These are phyloP conservation scores for Cygnus atratus DNA, from an alignment of 2,113 vertebrate species.

Conservation along the genomic window DNA sequence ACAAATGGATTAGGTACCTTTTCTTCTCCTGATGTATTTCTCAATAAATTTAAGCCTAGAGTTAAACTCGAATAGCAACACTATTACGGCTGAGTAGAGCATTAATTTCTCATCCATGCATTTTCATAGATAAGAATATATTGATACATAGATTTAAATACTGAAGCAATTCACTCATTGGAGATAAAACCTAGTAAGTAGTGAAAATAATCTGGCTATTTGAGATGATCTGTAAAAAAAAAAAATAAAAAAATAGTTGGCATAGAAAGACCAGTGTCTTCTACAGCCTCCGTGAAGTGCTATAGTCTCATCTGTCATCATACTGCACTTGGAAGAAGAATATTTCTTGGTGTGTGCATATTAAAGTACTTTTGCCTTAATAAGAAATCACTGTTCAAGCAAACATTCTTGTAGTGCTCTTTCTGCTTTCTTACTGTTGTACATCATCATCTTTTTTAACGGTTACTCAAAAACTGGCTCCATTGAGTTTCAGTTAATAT, in stretches of 20 bases:
- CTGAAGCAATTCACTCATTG: not conserved
- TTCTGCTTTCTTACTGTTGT: not conserved
- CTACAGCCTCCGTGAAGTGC: not conserved
- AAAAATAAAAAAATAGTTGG: not conserved
- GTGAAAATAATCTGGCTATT: not conserved
- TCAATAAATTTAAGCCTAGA: not conserved
- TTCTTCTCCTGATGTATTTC: not conserved
- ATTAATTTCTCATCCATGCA: not conserved
- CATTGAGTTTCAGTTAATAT: not conserved
- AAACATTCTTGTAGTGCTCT: not conserved
- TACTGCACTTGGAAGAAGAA: not conserved
- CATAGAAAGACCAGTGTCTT: not conserved
- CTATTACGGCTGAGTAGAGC: not conserved
- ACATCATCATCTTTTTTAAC: not conserved
- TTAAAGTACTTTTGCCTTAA: not conserved
- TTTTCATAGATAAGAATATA: too few species aligned
- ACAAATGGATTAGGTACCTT: not conserved
- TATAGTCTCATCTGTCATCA: not conserved
- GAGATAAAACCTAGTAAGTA: not conserved
- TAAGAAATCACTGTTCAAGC: not conserved
- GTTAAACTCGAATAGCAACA: not conserved
- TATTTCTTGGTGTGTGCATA: accelerated
- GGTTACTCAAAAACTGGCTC: not conserved
- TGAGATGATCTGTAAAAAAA: not conserved
- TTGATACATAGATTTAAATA: not conserved